phyloP scores from a whole-genome alignment of 2,797 vertebrate genomes.

The Synanceia verrucosa region DNA sequence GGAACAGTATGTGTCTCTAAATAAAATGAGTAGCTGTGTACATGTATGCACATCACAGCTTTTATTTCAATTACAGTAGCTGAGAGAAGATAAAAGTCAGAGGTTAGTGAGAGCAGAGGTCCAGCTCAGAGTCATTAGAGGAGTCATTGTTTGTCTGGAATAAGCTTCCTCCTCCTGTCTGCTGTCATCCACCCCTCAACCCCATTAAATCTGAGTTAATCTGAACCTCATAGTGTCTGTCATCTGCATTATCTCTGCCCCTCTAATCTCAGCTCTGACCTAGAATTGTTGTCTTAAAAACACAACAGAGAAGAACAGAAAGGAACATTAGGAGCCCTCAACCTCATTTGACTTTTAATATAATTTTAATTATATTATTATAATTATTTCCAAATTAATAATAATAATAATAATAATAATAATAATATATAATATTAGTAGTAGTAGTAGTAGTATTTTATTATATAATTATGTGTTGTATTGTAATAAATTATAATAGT shows the following conservation, averaged over 20 bases:
- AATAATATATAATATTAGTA: background rate
- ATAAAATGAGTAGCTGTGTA: background rate
- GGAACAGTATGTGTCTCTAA: background rate
- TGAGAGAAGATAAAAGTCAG: background rate
- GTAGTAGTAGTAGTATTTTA: no score
- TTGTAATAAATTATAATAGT: no score
- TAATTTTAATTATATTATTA: background rate
- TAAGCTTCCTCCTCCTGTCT: slow-evolving; percentile 20
- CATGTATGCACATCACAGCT: background rate
- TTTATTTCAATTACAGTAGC: background rate
- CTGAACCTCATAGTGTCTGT: slow-evolving; percentile 40
- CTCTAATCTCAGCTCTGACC: slow-evolving; percentile 60
- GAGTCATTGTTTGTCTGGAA: background rate
- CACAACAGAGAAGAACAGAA: no score
- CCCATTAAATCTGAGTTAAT: slow-evolving; percentile 59
- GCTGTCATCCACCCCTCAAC: slow-evolving; percentile 8
- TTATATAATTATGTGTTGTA: no score
- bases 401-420: background rate
- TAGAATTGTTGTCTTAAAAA: slow-evolving; percentile 25
- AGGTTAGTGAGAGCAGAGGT: background rate
- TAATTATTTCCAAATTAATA: background rate
- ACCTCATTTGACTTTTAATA: background rate
- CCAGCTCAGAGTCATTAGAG: slow-evolving; percentile 1
- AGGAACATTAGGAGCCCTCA: background rate
- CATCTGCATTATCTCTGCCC: slow-evolving; percentile 38